Conservation (phyloP, 1,140 invertebrate species). For the Ips nitidus region DNA sequence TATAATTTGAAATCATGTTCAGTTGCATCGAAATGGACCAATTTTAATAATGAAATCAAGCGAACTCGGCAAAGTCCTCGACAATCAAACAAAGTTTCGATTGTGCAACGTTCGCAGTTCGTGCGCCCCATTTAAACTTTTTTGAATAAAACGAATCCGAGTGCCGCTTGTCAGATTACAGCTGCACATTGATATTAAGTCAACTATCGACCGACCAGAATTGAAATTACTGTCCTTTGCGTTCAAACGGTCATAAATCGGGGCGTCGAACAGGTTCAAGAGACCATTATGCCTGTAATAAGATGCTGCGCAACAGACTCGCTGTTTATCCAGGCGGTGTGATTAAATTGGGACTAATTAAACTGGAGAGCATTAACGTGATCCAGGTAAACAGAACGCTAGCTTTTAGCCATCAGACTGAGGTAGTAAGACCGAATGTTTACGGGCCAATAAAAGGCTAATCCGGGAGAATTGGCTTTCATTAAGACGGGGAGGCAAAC, state of each 20-base stretch:
- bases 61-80: not conserved
- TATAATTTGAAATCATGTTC: too few relatives aligned
- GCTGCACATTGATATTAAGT: constrained; percentile 13
- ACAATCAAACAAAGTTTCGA: constrained; percentile 1
- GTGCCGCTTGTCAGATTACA: constrained; percentile 13
- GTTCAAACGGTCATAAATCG: not conserved
- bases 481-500: constrained; percentile 26
- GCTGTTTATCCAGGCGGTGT: not conserved
- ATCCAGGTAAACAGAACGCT: constrained; percentile 12
- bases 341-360: constrained; percentile 12
- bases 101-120: constrained; percentile 5
- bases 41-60: constrained; percentile 2
- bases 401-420: constrained; percentile 5
- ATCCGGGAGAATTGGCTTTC: constrained; percentile 28
- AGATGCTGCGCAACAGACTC: not conserved
- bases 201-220: constrained; percentile 1
- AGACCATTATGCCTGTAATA: not conserved
- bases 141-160: constrained; percentile 15
- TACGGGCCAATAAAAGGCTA: constrained; percentile 32
- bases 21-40: not conserved
- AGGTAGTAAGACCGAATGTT: constrained; percentile 27
- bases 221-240: not conserved
- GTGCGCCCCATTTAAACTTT: constrained; percentile 15
- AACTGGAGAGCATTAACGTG: not conserved
- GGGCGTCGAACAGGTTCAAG: not conserved